Evolutionary conservation across 2,888 invertebrate genomes (phyloP).

Genomic region (Scelioninae gen. 2): DNA sequence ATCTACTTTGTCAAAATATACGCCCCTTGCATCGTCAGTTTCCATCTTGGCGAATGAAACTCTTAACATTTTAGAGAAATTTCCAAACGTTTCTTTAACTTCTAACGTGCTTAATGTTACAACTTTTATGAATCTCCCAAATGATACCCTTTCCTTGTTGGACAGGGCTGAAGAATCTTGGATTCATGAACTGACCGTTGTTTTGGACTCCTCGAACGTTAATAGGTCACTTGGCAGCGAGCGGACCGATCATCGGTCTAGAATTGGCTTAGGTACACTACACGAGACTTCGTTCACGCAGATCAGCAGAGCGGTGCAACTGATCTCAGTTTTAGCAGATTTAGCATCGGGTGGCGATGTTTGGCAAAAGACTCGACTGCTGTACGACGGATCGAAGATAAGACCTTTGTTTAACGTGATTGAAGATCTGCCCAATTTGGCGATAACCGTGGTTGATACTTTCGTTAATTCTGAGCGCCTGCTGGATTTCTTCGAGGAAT

Average conservation of each 20-base stretch:
- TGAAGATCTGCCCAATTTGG: constrained; percentile 70
- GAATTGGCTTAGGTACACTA: constrained; percentile 2
- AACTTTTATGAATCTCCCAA: constrained; percentile 66
- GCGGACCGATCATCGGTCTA: constrained; percentile 15
- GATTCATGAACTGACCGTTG: constrained; percentile 59
- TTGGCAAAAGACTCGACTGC: constrained; percentile 67
- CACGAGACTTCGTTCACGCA: constrained; percentile 25
- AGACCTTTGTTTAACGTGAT: constrained; percentile 65
- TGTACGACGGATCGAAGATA: constrained; percentile 66
- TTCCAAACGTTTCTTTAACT: constrained; percentile 55
- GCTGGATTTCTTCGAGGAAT: constrained; percentile 64
- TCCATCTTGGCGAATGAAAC: constrained; percentile 62
- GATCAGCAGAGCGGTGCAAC: constrained; percentile 53
- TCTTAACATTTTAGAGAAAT: constrained; percentile 46
- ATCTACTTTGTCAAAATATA: constrained; percentile 43
- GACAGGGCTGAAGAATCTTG: constrained; percentile 63
- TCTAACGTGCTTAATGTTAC: constrained; percentile 67
- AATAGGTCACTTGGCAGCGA: constrained; percentile 5
- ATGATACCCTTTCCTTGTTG: constrained; percentile 63
- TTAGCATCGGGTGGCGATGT: constrained; percentile 68
- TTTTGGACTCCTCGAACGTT: constrained; percentile 38
- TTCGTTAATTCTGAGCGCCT: constrained; percentile 69
- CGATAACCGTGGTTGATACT: constrained; percentile 67
- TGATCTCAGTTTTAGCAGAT: constrained; percentile 62
- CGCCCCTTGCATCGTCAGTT: constrained; percentile 62